Evolutionary conservation across 1,140 invertebrate species (phyloP).

Genomic region (Aradophagus sp.): DNA sequence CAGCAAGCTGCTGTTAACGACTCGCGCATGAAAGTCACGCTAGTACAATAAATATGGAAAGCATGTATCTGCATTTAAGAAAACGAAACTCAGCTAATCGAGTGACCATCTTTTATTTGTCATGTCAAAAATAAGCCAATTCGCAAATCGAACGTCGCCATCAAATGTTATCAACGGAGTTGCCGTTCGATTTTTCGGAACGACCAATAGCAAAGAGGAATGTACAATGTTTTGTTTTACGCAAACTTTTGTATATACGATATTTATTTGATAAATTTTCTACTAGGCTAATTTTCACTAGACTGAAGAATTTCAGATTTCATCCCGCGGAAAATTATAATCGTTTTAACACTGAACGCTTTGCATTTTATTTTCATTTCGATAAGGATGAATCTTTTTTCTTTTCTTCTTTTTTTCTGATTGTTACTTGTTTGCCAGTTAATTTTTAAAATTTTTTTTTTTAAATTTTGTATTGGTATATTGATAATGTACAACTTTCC

Average conservation of each 20-base stretch:
- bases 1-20: conserved; percentile 27
- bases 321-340: conserved; percentile 36
- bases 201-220: conserved; percentile 5
- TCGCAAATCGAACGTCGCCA: too few relatives aligned
- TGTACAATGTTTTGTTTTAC: conserved; percentile 19
- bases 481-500: background rate
- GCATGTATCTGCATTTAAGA: conserved; percentile 29
- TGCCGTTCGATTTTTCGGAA: conserved; percentile 1
- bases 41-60: conserved; percentile 39
- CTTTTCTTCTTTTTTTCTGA: too few relatives aligned
- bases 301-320: conserved; percentile 24
- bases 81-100: conserved; percentile 6
- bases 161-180: background rate
- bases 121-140: background rate
- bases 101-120: conserved; percentile 15
- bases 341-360: conserved; percentile 13
- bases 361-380: conserved; percentile 13
- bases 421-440: too few relatives aligned
- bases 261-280: conserved; percentile 39
- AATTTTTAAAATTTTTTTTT: too few relatives aligned
- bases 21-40: conserved; percentile 40
- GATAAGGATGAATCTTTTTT: conserved; percentile 1
- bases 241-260: conserved; percentile 26
- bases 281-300: conserved; percentile 38
- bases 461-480: too few relatives aligned